Base-by-base conservation (phyloP, 2,113 vertebrate genomes). In the Triplophysa tibetana region DNA sequence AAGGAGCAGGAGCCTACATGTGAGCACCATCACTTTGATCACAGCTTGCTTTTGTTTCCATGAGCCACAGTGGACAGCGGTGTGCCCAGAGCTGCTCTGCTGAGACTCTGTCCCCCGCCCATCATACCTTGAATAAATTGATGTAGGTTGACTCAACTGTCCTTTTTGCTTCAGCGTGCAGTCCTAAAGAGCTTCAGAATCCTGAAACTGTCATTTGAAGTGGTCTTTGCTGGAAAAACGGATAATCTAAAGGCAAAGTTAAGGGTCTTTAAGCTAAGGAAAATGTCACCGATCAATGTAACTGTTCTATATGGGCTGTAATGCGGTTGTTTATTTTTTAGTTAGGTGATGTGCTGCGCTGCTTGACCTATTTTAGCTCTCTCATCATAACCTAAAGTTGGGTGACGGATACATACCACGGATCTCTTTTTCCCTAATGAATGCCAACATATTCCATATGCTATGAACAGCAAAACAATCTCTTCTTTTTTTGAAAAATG, bases 1-100 rank as follows among this genome's bases (percentile, higher is more conserved):
- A 76, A 85, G 80, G 91, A 92, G 88, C 92, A 85, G 80, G 91
- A 92, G 88, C 92, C 83, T 65, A 85, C 80, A 83, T 75, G 84
- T 85, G 67, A 75, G 63, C 84, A 68, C 61, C n/a, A 60, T 74
- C 83, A 84, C 52, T 3, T 19, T 62, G 48, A 76, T 67, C 78
- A 50, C 54, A 48, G 73, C 38, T 23, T 45, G 83, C 77, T 69
- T 82, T 41, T 62, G 24, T 75, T 86, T 58, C 69, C 83, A 75
- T 86, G 86, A 76, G 70, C 54, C 88, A 83, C 90, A 87, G 77
- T 83, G 54, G 86, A 76, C 75, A 83, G 86, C 75, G 72, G 82
- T 84, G 87, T 14, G 64, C 72, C 82, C 79, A 77, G 77, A 81
- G 79, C 84, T 60, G 74, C 76, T 80, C 74, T 74, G 73, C 77